Percentiles rank a stretch among this genome's conserved stretches.
These are phyloP conservation scores for Butastur rufipennis DNA, from an alignment of 2,113 vertebrate species.

Conservation along the genomic window DNA sequence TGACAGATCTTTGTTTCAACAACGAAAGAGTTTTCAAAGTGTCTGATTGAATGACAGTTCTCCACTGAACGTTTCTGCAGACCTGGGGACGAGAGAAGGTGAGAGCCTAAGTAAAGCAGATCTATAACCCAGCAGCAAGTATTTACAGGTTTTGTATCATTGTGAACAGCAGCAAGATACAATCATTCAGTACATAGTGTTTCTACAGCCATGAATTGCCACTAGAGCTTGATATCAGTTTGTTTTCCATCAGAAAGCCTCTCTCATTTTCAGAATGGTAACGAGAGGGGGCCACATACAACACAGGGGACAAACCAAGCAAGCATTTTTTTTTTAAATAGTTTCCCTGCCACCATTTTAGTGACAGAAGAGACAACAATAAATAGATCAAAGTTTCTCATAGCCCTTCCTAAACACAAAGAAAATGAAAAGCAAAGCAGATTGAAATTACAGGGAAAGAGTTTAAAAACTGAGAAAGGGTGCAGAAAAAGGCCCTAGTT, in stretches of 20 bases:
- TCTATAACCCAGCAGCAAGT: neutral
- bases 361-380: neutral
- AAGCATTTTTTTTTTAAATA: neutral
- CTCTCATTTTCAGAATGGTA: neutral
- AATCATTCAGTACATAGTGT: rapidly evolving
- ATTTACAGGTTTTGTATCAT: neutral
- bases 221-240: rapidly evolving
- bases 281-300: neutral
- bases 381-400: neutral
- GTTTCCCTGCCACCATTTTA: neutral
- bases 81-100: conserved; percentile 55
- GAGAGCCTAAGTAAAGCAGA: neutral
- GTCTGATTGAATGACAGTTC: conserved; percentile 86
- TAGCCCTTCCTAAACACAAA: neutral
- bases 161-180: neutral
- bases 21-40: conserved; percentile 92
- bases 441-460: neutral
- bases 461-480: neutral
- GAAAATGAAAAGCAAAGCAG: neutral
- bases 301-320: neutral
- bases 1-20: conserved; percentile 90
- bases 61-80: conserved; percentile 88
- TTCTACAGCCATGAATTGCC: neutral
- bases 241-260: neutral
- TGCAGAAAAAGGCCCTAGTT: neutral